Percentiles rank a stretch among this genome's conserved stretches.
Evolutionary conservation across 2,113 vertebrate genomes (phyloP).

Genomic region (Romanogobio albipinnatus): DNA sequence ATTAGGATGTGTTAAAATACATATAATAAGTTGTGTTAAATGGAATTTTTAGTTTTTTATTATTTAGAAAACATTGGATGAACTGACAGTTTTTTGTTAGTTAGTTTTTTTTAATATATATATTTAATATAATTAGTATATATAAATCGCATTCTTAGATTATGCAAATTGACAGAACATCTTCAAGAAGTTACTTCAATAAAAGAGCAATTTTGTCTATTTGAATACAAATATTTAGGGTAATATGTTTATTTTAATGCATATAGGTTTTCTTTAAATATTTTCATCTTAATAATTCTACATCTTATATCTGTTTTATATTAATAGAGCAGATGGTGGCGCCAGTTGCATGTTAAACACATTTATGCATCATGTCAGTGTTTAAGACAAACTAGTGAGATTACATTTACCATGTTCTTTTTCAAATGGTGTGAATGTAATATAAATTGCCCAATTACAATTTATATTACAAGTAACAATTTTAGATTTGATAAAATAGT

Average conservation of each 20-base stretch:
- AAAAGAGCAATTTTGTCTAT: background rate
- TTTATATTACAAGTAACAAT: background rate
- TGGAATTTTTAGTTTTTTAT: too few relatives aligned
- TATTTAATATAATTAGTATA: too few relatives aligned
- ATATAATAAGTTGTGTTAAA: background rate
- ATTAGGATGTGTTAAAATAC: background rate
- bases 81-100: too few relatives aligned
- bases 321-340: constrained; percentile 29
- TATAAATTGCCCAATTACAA: background rate
- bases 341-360: background rate
- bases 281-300: background rate
- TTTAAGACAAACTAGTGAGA: background rate
- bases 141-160: too few relatives aligned
- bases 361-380: background rate
- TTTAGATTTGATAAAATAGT: background rate
- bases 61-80: too few relatives aligned
- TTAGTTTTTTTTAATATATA: too few relatives aligned
- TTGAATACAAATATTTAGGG: background rate
- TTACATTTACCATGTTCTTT: background rate
- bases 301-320: background rate
- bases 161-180: background rate
- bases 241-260: background rate
- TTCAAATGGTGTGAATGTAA: background rate
- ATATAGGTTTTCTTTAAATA: background rate
- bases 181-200: background rate